Percentiles rank a stretch among this genome's conserved stretches.
Conservation (phyloP, 2,797 vertebrate genomes). For the Mormyrops attenuatus region DNA sequence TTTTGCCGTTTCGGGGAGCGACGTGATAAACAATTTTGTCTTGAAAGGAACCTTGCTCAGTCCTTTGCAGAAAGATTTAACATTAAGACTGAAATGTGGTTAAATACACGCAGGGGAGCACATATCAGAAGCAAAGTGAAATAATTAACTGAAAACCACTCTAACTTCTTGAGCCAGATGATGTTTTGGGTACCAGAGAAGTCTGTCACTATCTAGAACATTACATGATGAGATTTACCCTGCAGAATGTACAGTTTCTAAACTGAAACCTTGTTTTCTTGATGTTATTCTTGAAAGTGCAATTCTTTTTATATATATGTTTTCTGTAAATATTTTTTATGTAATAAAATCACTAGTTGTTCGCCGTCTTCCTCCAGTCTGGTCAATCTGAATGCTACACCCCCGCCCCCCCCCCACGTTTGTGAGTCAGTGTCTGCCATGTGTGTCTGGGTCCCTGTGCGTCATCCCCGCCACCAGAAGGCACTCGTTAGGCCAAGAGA, state of each 20-base stretch:
- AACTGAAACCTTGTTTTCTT: not conserved
- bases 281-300: slow-evolving; percentile 16
- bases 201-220: not conserved
- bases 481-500: not conserved
- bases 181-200: not conserved
- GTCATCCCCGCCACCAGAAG: not conserved
- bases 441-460: not conserved
- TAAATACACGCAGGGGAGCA: not conserved
- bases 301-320: not conserved
- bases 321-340: not conserved
- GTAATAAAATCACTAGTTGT: not conserved
- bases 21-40: not conserved
- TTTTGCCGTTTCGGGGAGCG: not conserved
- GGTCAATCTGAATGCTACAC: not conserved
- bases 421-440: not conserved
- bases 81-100: not conserved
- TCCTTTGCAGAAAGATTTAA: not conserved
- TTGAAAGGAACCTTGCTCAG: not conserved
- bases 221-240: not conserved
- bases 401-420: not conserved
- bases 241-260: not conserved
- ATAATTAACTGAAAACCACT: not conserved
- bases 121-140: not conserved
- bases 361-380: not conserved
- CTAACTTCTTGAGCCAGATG: not conserved